Evolutionary conservation across 2,113 vertebrate genomes (phyloP), one percentile per base, ranked within the genome.

Genomic region (Microtus richardsoni): DNA sequence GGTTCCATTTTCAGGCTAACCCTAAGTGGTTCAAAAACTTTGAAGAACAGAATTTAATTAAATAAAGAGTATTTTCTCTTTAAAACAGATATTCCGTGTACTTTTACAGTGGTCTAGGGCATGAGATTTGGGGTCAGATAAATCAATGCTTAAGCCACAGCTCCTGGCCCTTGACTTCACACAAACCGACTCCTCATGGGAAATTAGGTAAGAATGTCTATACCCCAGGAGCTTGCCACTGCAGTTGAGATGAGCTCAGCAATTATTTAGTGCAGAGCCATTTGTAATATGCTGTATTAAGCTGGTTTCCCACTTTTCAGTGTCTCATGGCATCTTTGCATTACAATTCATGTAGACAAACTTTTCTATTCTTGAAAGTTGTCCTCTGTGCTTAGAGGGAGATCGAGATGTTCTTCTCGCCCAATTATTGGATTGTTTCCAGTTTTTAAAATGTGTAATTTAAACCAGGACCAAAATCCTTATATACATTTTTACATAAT

Each of bases 41-140:
- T 54, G 70, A 88, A 93, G 54, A 79, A 96, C 44, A 84, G 44
- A 88, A 84, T 86, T 94, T 74, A 80, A 60, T 82, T 11, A 1
- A 82, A 82, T 91, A 77, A 54, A 78, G 94, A 90, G 71, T 49
- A 28, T 30, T 28, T 54, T 44, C 64, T 66, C 26, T 66, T 73
- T 86, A 66, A 52, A 73, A 30, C 36, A 41, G 86, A 44, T 82
- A 16, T 70, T 86, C 28, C 86, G 3, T 9, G 3, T 83, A 14
- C 10, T 95, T 91, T 60, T 9, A 66, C 5, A 41, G 79, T 52
- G 14, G 3, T 58, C 19, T 33, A 74, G 44, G 9, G n/a, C 12
- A 26, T 14, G 39, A 60, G 12, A 64, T 88, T 89, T 26, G 44
- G 52, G 39, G 16, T 49, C 3, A 30, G 33, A 68, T 9, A 47